Conservation (phyloP, 1,140 invertebrate genomes). For the Portunus trituberculatus region DNA sequence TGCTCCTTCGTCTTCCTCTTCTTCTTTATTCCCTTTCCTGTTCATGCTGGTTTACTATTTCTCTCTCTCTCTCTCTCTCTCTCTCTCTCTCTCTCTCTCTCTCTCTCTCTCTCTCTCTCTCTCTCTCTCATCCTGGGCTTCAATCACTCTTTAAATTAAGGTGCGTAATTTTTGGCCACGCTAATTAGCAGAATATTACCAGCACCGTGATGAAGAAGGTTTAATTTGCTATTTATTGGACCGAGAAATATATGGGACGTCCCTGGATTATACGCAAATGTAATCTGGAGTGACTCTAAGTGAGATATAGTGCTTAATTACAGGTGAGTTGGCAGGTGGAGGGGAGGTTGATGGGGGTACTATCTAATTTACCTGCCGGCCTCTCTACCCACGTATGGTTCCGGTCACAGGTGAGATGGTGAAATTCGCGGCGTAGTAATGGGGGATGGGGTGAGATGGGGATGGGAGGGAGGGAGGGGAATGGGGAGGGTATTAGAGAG, state of each 20-base stretch:
- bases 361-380: no score
- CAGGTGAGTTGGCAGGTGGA: background rate
- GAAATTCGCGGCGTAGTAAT: background rate
- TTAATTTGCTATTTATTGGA: background rate
- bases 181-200: background rate
- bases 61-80: conserved; percentile 46
- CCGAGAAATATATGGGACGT: background rate
- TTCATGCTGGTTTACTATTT: background rate
- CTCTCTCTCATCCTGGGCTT: conserved; percentile 18
- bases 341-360: no score
- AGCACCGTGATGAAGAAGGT: background rate
- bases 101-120: conserved; percentile 18
- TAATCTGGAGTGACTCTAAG: background rate
- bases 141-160: background rate
- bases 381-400: background rate
- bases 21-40: no score
- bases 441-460: background rate
- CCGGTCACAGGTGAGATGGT: conserved; percentile 4
- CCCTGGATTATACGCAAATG: background rate
- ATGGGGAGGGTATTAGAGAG: background rate
- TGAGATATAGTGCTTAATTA: background rate
- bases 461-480: background rate
- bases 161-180: background rate
- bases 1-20: background rate
- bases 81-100: conserved; percentile 33